Percentiles rank a stretch among this genome's conserved stretches.
Conservation (phyloP, 2,888 invertebrate species). For the Trimorus sp. region DNA sequence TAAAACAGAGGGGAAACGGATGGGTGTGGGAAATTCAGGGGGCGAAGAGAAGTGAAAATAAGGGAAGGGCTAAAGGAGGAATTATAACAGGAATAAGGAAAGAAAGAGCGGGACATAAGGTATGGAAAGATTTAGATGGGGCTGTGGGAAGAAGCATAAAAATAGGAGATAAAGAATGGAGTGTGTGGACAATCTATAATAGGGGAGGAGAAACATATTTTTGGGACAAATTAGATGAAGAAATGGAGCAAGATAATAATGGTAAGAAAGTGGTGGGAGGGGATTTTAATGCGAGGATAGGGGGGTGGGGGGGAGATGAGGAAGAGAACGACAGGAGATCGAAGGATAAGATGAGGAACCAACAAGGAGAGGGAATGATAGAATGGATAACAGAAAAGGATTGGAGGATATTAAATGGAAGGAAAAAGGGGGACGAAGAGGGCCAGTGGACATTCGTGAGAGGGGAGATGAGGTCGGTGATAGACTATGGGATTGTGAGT, state of each 20-base stretch:
- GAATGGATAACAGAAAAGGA: constrained; percentile 5
- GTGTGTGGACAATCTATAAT: constrained; percentile 22
- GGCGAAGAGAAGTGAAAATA: background rate
- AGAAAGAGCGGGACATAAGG: background rate
- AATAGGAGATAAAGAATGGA: background rate
- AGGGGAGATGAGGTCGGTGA: constrained; percentile 7
- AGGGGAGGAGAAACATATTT: background rate
- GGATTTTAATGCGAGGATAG: constrained; percentile 17
- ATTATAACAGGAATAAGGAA: constrained; percentile 16
- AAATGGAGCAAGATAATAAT: background rate
- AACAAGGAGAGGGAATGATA: background rate
- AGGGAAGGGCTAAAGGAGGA: constrained; percentile 15
- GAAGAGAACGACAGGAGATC: background rate
- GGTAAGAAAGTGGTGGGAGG: constrained; percentile 8
- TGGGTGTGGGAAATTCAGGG: constrained; percentile 1
- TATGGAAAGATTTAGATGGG: constrained; percentile 1
- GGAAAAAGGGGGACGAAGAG: background rate
- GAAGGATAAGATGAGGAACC: constrained; percentile 6
- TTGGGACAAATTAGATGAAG: background rate
- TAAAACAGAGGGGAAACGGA: background rate
- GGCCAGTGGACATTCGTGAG: constrained; percentile 20
- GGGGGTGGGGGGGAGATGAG: background rate
- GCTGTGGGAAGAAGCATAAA: background rate
- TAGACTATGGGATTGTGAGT: constrained; percentile 13
- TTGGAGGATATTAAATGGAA: constrained; percentile 18